Conservation (phyloP, 2,113 vertebrate species). For the Mellivora capensis region DNA sequence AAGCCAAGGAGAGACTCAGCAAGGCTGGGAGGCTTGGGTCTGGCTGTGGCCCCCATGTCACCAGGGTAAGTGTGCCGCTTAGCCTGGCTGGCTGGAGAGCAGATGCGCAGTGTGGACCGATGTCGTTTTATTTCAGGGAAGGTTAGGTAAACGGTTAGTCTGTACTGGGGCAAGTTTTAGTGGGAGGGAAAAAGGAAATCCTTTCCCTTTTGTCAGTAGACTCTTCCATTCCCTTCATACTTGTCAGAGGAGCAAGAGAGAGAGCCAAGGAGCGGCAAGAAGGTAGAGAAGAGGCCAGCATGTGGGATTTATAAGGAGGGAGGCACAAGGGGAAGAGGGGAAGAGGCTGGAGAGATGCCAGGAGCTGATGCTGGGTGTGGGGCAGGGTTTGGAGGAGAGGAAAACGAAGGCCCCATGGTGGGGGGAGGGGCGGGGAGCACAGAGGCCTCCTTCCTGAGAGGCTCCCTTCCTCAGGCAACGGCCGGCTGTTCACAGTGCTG, state of each 20-base stretch:
- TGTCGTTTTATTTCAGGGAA: background rate
- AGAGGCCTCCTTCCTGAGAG: background rate
- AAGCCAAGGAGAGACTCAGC: background rate
- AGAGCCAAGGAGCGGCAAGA: background rate
- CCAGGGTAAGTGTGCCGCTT: accelerated
- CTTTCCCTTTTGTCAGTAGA: background rate
- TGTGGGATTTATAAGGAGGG: background rate
- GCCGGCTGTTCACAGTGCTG: accelerated
- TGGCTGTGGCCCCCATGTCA: background rate
- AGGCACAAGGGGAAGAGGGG: background rate
- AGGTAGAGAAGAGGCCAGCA: background rate
- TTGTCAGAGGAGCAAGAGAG: background rate
- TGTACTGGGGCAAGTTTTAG: background rate
- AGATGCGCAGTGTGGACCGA: background rate
- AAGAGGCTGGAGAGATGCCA: background rate
- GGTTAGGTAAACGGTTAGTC: background rate
- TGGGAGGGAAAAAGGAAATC: background rate
- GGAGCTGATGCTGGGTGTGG: accelerated
- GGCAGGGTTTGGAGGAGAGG: background rate
- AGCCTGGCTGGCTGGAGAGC: background rate
- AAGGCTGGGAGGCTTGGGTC: background rate
- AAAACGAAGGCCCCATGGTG: background rate
- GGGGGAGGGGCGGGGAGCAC: too few relatives aligned
- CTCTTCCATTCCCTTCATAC: background rate
- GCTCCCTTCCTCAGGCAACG: background rate